Conservation (phyloP, 2,113 vertebrate genomes). For the Mixornis gularis region DNA sequence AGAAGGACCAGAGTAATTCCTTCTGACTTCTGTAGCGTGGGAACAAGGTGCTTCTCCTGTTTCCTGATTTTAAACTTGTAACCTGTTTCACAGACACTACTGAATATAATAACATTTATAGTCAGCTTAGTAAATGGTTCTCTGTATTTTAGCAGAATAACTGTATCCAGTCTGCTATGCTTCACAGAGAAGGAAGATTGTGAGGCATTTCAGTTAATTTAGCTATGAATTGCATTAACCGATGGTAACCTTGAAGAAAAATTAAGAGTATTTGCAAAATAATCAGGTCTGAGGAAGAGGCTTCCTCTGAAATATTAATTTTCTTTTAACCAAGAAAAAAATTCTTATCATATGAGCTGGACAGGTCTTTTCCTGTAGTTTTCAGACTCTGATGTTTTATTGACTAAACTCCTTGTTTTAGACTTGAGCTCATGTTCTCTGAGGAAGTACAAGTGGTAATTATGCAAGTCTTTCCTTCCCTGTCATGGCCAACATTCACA, state of each 20-base stretch:
- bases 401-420: slow-evolving; percentile 52
- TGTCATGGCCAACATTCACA: slow-evolving; percentile 67
- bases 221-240: neutral
- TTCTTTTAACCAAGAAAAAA: neutral
- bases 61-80: neutral
- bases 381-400: slow-evolving; percentile 58
- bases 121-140: neutral
- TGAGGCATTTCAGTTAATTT: neutral
- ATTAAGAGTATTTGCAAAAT: neutral
- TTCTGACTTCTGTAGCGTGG: neutral
- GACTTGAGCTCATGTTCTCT: slow-evolving; percentile 64
- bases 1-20: neutral
- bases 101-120: neutral
- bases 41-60: neutral
- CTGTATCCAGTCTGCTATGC: neutral
- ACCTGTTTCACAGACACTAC: neutral
- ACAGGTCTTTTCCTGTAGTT: slow-evolving; percentile 45
- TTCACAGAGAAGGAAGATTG: neutral
- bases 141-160: neutral
- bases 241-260: neutral
- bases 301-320: neutral
- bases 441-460: slow-evolving; percentile 73
- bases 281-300: neutral
- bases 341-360: slow-evolving; percentile 3
- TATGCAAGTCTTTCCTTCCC: slow-evolving; percentile 69